A percentile compares a stretch with the other conserved stretches of the same genome.
Conservation (phyloP, 2,888 invertebrate species). For the Acleris emargana region DNA sequence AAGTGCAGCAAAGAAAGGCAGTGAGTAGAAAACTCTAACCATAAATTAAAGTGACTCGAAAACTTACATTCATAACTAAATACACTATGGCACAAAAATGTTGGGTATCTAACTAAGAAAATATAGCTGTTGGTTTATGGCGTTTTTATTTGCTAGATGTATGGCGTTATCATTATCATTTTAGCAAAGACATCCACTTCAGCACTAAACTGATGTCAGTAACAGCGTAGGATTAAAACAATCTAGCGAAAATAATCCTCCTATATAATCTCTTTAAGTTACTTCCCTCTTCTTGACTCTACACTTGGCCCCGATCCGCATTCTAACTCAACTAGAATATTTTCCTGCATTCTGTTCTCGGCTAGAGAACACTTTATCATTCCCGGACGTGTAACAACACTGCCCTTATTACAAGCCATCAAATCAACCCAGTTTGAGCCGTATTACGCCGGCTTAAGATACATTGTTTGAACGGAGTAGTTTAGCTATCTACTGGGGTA, state of each 20-base stretch:
- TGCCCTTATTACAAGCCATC: conserved; percentile 30
- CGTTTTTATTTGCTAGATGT: too few relatives aligned
- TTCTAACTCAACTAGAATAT: conserved; percentile 29
- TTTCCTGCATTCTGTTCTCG: conserved; percentile 31
- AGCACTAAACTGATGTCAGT: too few relatives aligned
- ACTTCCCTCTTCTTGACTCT: conserved; percentile 18
- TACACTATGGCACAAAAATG: too few relatives aligned
- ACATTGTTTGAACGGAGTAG: conserved; percentile 11
- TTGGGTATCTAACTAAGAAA: too few relatives aligned
- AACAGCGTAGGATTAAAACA: too few relatives aligned
- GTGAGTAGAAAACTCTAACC: too few relatives aligned
- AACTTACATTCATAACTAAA: too few relatives aligned
- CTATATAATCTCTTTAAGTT: conserved; percentile 13
- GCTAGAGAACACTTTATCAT: conserved; percentile 35
- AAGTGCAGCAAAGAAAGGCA: too few relatives aligned
- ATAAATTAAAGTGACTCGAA: too few relatives aligned
- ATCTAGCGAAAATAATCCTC: background rate
- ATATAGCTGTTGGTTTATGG: too few relatives aligned
- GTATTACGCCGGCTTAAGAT: conserved; percentile 24
- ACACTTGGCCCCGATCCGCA: conserved; percentile 34
- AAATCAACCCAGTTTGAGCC: conserved; percentile 14
- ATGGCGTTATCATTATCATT: too few relatives aligned
- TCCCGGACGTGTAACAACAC: conserved; percentile 36
- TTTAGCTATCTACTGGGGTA: conserved; percentile 25
- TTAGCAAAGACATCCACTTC: too few relatives aligned